Conservation (phyloP, 2,113 vertebrate genomes). For the Pomatostomus ruficeps region DNA sequence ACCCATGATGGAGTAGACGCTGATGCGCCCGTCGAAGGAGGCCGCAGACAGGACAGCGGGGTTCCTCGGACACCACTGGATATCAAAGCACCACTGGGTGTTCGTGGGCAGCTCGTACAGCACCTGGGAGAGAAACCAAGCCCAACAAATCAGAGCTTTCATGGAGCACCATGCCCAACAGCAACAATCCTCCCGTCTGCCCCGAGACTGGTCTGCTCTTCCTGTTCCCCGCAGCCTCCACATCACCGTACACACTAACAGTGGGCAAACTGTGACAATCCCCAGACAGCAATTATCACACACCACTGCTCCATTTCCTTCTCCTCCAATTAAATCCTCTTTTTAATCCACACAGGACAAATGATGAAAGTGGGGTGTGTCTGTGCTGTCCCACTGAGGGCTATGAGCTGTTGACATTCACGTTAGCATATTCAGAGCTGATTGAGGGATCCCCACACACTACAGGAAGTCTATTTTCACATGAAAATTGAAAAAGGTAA, state of each 20-base stretch:
- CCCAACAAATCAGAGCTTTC: neutral
- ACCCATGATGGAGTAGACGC: constrained; percentile 95
- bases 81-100: constrained; percentile 96
- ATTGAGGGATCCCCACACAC: neutral
- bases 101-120: constrained; percentile 90
- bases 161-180: fast-evolving
- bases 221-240: neutral
- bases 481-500: neutral
- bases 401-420: neutral
- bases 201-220: neutral
- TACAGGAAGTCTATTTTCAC: neutral
- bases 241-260: fast-evolving
- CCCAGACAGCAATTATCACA: neutral
- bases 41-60: constrained; percentile 91
- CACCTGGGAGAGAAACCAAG: constrained; percentile 71
- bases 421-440: neutral
- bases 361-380: neutral
- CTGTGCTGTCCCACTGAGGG: neutral
- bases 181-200: neutral
- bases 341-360: neutral
- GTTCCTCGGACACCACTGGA: constrained; percentile 97
- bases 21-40: constrained; percentile 88
- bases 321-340: neutral
- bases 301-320: neutral
- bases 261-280: neutral